phyloP scores from a whole-genome alignment of 2,797 vertebrate genomes.

The Megalops cyprinoides region DNA sequence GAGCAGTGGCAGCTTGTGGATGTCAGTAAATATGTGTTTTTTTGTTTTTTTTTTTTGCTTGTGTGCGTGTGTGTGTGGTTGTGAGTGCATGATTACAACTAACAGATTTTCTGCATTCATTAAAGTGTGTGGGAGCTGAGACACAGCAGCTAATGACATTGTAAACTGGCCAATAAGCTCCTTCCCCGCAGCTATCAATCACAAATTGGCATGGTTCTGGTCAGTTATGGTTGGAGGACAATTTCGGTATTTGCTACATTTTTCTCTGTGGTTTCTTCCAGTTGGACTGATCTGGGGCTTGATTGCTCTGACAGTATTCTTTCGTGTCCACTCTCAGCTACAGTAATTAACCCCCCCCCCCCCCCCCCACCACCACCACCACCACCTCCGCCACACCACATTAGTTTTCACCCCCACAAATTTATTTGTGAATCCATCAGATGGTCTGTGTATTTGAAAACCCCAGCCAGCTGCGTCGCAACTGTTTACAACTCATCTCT shows the following conservation, averaged over 20 bases:
- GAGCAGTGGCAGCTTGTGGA: slow-evolving; percentile 49
- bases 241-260: slow-evolving; percentile 28
- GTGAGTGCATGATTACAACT: slow-evolving; percentile 58
- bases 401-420: slow-evolving; percentile 24
- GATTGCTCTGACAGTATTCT: slow-evolving; percentile 22
- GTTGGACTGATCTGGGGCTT: slow-evolving; percentile 35
- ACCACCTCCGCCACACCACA: slow-evolving; percentile 7
- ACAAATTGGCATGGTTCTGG: slow-evolving; percentile 53
- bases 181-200: slow-evolving; percentile 62
- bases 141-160: slow-evolving; percentile 58
- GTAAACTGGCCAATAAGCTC: slow-evolving; percentile 63
- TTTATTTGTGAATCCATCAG: slow-evolving; percentile 12
- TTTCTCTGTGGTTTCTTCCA: slow-evolving; percentile 24
- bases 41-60: slow-evolving; percentile 36
- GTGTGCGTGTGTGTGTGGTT: slow-evolving; percentile 32
- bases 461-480: slow-evolving; percentile 26
- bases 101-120: slow-evolving; percentile 65
- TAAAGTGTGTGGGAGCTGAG: slow-evolving; percentile 55
- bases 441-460: not conserved
- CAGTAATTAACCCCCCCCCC: slow-evolving; percentile 41
- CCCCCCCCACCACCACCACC: no score
- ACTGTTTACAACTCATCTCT: not conserved
- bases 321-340: slow-evolving; percentile 10
- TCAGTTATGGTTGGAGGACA: slow-evolving; percentile 38
- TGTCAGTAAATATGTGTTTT: slow-evolving; percentile 55